phyloP scores from a whole-genome alignment of 2,113 vertebrate genomes.

The Peromyscus polionotus region DNA sequence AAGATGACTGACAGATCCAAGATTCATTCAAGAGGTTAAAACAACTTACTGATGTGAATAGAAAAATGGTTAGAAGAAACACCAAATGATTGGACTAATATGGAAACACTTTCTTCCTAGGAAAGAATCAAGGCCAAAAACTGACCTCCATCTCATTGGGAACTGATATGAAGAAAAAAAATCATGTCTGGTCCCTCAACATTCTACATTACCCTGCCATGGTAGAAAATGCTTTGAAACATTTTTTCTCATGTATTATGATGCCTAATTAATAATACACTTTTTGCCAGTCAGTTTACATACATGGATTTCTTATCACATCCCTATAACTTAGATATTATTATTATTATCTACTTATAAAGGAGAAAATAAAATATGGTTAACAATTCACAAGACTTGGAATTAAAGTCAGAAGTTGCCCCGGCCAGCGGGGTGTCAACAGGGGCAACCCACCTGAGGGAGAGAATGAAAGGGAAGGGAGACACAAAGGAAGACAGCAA shows the following conservation, averaged over 20 bases:
- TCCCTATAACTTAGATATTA: neutral
- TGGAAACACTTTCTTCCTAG: neutral
- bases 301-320: neutral
- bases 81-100: neutral
- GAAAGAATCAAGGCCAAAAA: conserved; percentile 19
- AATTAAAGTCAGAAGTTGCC: neutral
- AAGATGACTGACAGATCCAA: neutral
- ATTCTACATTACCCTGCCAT: neutral
- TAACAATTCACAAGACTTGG: neutral
- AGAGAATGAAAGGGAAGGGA: no score
- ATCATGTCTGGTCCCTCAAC: neutral
- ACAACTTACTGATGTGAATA: neutral
- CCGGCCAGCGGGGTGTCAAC: no score
- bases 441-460: no score
- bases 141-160: neutral
- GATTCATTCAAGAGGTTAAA: conserved; percentile 1
- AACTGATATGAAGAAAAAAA: neutral
- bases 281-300: neutral
- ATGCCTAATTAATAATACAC: neutral
- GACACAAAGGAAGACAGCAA: no score
- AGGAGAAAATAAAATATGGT: neutral
- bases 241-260: neutral
- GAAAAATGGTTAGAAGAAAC: neutral
- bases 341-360: neutral
- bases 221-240: neutral